phyloP scores from a whole-genome alignment of 2,888 invertebrate species.

The Melipona bicolor region DNA sequence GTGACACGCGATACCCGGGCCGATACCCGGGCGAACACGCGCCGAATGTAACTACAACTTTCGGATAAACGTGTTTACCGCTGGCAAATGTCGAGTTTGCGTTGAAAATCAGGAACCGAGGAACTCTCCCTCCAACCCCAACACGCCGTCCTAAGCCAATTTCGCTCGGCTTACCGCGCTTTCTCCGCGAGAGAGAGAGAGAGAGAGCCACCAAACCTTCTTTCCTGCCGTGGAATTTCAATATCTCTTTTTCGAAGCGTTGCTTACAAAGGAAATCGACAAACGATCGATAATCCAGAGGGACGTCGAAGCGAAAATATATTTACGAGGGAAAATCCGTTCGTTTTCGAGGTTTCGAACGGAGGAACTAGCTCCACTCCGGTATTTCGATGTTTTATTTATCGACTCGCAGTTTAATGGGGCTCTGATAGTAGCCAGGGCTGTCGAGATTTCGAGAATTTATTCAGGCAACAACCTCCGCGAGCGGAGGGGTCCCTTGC shows the following conservation, averaged over 20 bases:
- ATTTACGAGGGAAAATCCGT: background rate
- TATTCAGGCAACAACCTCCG: background rate
- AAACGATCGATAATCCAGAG: background rate
- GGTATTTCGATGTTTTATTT: background rate
- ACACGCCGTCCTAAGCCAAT: slow-evolving; percentile 2
- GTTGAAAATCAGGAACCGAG: slow-evolving; percentile 18
- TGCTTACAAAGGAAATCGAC: background rate
- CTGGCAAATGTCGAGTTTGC: background rate
- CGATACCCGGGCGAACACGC: slow-evolving; percentile 12
- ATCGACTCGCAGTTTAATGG: background rate
- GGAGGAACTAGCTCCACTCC: background rate
- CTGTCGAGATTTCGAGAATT: background rate
- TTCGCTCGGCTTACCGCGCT: background rate
- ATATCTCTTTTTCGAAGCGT: background rate
- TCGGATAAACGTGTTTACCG: slow-evolving; percentile 29
- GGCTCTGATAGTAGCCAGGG: too few species aligned
- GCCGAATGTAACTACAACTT: slow-evolving; percentile 24
- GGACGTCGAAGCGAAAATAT: background rate
- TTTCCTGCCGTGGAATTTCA: background rate
- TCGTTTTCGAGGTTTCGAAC: background rate
- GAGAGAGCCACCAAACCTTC: too few species aligned
- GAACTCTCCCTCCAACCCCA: background rate
- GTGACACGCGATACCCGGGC: slow-evolving; percentile 27
- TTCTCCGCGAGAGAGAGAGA: background rate
- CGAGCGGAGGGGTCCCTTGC: too few species aligned